Base-by-base conservation (phyloP, 2,797 vertebrate genomes). In the Hypotaenidia okinawae region DNA sequence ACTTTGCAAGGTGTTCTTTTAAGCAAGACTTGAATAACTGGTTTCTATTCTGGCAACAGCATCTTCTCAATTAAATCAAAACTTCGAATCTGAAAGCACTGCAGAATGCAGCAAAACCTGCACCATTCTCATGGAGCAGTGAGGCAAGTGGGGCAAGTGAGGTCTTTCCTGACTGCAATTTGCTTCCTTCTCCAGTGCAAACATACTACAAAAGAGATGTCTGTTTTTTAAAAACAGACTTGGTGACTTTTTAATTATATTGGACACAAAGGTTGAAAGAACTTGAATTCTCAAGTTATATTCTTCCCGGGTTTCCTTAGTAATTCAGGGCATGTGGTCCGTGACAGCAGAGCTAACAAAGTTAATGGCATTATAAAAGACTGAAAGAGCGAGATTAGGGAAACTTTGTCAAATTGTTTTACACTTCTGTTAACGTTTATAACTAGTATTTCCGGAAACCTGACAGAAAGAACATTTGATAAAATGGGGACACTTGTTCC, bases 21-120 rank as follows among this genome's bases (percentile, higher is more conserved):
- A 94, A 89, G 83, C 35, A 70, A 74, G 75, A 87, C 90, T 72
- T 67, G 85, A 89, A 73, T 59, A 95, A 95, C 93, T 59, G 68
- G 91, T 93, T 96, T 87, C 62, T 17, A 24, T 79, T 90, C 64
- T 89, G 72, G 51, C 75, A 92, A 51, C 6, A 19, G 24, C 49
- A 89, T 59, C 57, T 61, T 77, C 74, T 73, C 39, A 83, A 33
- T 64, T 87, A 94, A 64, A 89, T 67, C 49, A 23, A 77, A 94
- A 84, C 7, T 45, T 55, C 32, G 13, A 69, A 70, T 59, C 78
- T 88, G 62, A 89, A 85, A 78, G 58, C 37, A 55, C 33, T 15
- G 18, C 35, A 86, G 41, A 87, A 86, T 4, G 28, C 67, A 68
- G 41, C 25, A 85, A 85, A 89, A 83, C 16, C n/a, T 37, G 62